Percentiles rank a stretch among this genome's conserved stretches.
phyloP scores from a whole-genome alignment of 2,888 invertebrate species.

The Petrolisthes cinctipes region DNA sequence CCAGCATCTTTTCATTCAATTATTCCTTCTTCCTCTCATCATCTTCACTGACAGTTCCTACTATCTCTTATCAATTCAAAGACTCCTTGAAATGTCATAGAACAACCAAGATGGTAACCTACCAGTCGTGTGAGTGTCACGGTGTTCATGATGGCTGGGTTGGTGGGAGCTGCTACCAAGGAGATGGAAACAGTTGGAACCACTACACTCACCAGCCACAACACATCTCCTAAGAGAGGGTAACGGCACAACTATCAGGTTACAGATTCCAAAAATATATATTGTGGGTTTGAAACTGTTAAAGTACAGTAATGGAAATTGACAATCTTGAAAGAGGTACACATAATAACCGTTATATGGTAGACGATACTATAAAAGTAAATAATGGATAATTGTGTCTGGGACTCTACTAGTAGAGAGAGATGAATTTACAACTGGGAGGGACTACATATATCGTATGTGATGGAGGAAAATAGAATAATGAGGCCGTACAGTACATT shows the following conservation, averaged over 20 bases:
- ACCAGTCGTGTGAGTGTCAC: constrained; percentile 74
- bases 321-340: too few species aligned
- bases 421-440: too few species aligned
- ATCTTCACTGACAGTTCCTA: neutral
- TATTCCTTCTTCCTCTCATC: neutral
- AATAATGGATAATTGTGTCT: too few species aligned
- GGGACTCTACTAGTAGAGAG: too few species aligned
- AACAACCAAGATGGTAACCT: neutral
- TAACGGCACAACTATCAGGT: neutral
- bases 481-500: too few species aligned
- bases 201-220: constrained; percentile 54
- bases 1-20: too few species aligned
- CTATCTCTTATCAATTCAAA: neutral
- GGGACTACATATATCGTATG: too few species aligned
- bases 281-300: neutral
- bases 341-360: too few species aligned
- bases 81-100: neutral
- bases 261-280: neutral
- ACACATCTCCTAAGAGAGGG: constrained; percentile 38
- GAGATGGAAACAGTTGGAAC: constrained; percentile 83
- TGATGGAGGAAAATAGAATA: too few species aligned
- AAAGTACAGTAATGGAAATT: neutral
- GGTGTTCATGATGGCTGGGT: constrained; percentile 86
- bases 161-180: constrained; percentile 83
- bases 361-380: too few species aligned